Evolutionary conservation across 2,888 invertebrate genomes (phyloP).

Genomic region (Pomacea canaliculata): DNA sequence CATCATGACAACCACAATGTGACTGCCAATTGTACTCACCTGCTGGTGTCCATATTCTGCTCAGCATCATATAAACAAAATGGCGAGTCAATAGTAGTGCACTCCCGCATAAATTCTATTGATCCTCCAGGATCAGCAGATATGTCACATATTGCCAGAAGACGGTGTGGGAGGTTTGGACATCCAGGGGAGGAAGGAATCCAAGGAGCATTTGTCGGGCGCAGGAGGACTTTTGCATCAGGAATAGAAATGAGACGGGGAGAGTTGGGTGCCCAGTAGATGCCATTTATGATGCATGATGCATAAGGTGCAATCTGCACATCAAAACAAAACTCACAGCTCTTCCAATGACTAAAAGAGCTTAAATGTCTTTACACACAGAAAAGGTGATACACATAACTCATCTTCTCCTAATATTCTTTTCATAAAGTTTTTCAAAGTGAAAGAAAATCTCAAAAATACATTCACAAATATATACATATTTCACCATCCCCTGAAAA

Average conservation of each 20-base stretch:
- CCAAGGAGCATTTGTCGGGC: conserved; percentile 90
- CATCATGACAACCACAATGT: too few relatives aligned
- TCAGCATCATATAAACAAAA: conserved; percentile 99
- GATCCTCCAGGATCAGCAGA: conserved; percentile 99
- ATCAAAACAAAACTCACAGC: not conserved
- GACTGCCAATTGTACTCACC: conserved; percentile 69
- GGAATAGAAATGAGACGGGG: conserved; percentile 97
- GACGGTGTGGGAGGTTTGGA: conserved; percentile 71
- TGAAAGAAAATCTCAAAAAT: not conserved
- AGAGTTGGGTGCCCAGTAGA: conserved; percentile 98
- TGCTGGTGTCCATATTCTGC: conserved; percentile 95
- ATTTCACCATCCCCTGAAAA: too few relatives aligned
- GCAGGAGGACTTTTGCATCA: conserved; percentile 93
- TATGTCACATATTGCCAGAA: conserved; percentile 96
- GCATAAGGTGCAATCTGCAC: conserved; percentile 93
- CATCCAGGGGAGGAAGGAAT: conserved; percentile 77
- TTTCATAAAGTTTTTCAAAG: not conserved
- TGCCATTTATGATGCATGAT: conserved; percentile 96
- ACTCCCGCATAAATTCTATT: conserved; percentile 99
- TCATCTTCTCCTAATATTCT: not conserved
- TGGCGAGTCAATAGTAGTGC: conserved; percentile 98
- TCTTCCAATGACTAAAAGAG: not conserved
- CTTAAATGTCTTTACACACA: not conserved
- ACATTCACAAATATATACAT: not conserved
- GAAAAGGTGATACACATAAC: not conserved